Conservation (phyloP, 2,113 vertebrate genomes). For the Ameiurus melas region DNA sequence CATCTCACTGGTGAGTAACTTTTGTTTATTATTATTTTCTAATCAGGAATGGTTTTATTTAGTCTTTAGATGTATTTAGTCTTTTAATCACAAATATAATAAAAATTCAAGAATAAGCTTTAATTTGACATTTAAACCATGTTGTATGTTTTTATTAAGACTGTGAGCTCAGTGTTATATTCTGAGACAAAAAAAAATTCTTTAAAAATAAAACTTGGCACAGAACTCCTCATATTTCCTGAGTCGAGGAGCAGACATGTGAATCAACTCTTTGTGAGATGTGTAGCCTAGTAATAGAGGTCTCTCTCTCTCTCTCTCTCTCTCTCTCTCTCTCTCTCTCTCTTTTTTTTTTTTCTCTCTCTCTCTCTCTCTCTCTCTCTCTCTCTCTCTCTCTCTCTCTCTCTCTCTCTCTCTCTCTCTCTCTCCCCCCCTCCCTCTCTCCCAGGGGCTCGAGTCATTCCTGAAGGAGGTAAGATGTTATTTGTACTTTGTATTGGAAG, state of each 20-base stretch:
- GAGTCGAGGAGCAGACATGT: slow-evolving; percentile 49
- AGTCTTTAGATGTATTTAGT: background rate
- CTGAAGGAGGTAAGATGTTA: slow-evolving; percentile 71
- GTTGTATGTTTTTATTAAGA: background rate
- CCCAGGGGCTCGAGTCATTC: slow-evolving; percentile 80
- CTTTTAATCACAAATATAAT: background rate
- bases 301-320: background rate
- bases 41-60: background rate
- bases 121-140: background rate
- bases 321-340: slow-evolving; percentile 57
- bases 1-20: slow-evolving; percentile 65
- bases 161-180: background rate
- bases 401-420: background rate
- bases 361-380: slow-evolving; percentile 57
- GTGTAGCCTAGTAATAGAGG: slow-evolving; percentile 50
- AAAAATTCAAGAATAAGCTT: background rate
- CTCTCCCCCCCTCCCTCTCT: slow-evolving; percentile 52
- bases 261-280: slow-evolving; percentile 70
- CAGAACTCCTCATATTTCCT: slow-evolving; percentile 58
- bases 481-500: background rate
- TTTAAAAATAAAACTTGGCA: slow-evolving; percentile 66
- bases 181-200: slow-evolving; percentile 4
- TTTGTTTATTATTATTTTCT: background rate
- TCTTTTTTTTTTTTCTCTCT: slow-evolving; percentile 6
- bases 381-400: slow-evolving; percentile 15